Evolutionary conservation across 2,888 invertebrate species (phyloP), one percentile per base, ranked within the genome.

Genomic region (Cryptus viduatorius): DNA sequence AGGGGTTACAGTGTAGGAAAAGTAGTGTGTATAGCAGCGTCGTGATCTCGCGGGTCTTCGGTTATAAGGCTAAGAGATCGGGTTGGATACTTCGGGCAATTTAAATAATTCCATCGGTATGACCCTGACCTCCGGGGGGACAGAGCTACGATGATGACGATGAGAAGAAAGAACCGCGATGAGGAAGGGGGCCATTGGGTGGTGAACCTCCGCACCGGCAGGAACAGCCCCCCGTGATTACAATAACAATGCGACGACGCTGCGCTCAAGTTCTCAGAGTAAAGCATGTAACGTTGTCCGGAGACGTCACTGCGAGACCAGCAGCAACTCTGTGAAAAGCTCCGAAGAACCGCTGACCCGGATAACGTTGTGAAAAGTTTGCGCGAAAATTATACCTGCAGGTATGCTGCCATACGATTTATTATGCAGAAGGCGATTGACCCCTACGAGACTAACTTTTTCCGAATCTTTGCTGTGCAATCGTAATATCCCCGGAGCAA

Each of bases 101-200:
- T 89, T 89, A 91, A 91, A 91, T 91, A 90, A 91, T 90, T 91
- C 89, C 86, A 65, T 65, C 42, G 77, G 84, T 89, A 88, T 87
- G 89, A 90, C 90, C 90, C 91, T 90, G 91, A 90, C 90, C 90
- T 88, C 86, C 83, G 88, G 85, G 88, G 88, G 19, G 42, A 19
- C 16, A n/a, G 16, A 65, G 37, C 42, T 42, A 16, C 16, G 65
- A 65, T 65, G 65, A 65, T 12, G 65, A 65, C 65, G 65, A 65
- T 16, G 65, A 65, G 42, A 37, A 65, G 65, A 65, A 42, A 65
- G 37, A n/a, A 65, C 65, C 19, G 10, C 65, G 65, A 65, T 61
- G 65, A 65, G 29, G 61, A 37, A 56, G 56, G 56, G 56, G 88
- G 87, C 85, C 86, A 87, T 86, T 82, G 87, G 88, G 86, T 89